Evolutionary conservation across 2,888 invertebrate genomes (phyloP).

Genomic region (Dasysyrphus tricinctus): DNA sequence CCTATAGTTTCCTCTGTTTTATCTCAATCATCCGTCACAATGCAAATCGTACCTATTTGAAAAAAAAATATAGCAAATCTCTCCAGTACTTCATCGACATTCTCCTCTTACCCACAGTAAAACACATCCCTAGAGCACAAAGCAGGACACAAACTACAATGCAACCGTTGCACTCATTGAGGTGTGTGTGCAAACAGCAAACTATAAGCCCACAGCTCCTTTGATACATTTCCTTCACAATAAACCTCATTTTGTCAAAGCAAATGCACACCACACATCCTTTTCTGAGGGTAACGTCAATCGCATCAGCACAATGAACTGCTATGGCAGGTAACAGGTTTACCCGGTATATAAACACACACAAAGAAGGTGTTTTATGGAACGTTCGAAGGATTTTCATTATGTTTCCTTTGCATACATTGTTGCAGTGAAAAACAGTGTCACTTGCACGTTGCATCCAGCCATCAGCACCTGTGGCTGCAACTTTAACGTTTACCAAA

Average conservation of each 20-base stretch:
- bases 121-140: not conserved
- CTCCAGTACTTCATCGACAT: slow-evolving; percentile 18
- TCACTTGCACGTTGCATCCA: not conserved
- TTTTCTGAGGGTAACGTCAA: slow-evolving; percentile 39
- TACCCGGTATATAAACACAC: not conserved
- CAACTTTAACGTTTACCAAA: not conserved
- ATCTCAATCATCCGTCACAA: slow-evolving; percentile 1
- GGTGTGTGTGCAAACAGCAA: slow-evolving; percentile 2
- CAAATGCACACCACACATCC: slow-evolving; percentile 49
- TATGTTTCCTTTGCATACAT: slow-evolving; percentile 11
- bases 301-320: slow-evolving; percentile 27
- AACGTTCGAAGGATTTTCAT: slow-evolving; percentile 24
- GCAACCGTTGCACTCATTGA: slow-evolving; percentile 1
- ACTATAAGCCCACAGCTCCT: slow-evolving; percentile 11
- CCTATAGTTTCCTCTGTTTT: not conserved
- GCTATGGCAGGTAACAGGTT: slow-evolving; percentile 15
- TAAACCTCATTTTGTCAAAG: slow-evolving; percentile 60
- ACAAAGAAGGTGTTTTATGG: not conserved
- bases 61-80: not conserved
- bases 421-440: not conserved
- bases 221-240: slow-evolving; percentile 48
- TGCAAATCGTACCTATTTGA: not conserved
- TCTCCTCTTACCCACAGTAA: not conserved
- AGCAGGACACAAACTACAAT: slow-evolving; percentile 2
- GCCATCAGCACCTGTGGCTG: slow-evolving; percentile 29